phyloP scores from a whole-genome alignment of 2,113 vertebrate species.

The Engystomops pustulosus region DNA sequence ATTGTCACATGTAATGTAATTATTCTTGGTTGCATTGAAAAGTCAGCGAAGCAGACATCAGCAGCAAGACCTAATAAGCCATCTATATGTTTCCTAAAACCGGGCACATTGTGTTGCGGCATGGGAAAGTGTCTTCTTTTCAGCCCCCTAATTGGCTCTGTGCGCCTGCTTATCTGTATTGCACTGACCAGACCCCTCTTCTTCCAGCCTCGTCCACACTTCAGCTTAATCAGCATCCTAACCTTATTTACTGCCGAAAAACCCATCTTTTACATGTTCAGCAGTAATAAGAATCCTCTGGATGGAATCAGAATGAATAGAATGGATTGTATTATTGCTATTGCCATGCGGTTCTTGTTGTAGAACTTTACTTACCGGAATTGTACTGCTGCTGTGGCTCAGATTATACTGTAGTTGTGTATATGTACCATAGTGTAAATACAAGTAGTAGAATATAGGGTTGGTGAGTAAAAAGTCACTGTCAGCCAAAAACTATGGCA shows the following conservation, averaged over 20 bases:
- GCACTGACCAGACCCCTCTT: constrained; percentile 30
- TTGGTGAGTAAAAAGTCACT: too few relatives aligned
- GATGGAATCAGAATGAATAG: not conserved
- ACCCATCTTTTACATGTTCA: not conserved
- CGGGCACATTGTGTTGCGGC: constrained; percentile 64
- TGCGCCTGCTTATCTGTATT: constrained; percentile 46
- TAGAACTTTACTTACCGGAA: too few relatives aligned
- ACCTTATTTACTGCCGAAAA: not conserved
- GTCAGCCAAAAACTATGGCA: too few relatives aligned
- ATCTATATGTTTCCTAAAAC: constrained; percentile 65
- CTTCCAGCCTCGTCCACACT: not conserved
- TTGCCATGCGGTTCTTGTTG: not conserved
- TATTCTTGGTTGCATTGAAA: constrained; percentile 65
- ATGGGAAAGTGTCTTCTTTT: constrained; percentile 73
- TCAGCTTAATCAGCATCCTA: not conserved
- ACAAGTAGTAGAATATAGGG: too few relatives aligned
- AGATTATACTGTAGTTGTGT: too few relatives aligned
- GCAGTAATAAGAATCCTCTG: not conserved
- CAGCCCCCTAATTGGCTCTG: constrained; percentile 67
- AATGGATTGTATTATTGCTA: not conserved
- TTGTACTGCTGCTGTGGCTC: too few relatives aligned
- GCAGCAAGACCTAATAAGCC: constrained; percentile 66
- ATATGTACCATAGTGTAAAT: too few relatives aligned
- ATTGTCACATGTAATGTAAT: constrained; percentile 72
- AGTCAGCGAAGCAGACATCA: constrained; percentile 63